Evolutionary conservation across 2,888 invertebrate genomes (phyloP).

Genomic region (Sphaerophoria taeniata): DNA sequence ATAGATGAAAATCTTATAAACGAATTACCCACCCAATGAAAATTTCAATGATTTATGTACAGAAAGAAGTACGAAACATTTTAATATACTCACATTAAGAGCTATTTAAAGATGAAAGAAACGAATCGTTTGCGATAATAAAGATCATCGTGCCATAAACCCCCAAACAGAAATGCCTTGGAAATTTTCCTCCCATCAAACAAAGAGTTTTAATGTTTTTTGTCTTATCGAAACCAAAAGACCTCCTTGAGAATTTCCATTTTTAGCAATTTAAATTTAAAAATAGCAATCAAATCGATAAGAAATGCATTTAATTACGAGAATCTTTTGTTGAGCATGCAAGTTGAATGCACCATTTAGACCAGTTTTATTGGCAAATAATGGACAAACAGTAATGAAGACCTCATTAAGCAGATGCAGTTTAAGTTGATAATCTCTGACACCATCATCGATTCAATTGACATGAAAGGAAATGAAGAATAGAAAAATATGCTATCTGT

Average conservation of each 20-base stretch:
- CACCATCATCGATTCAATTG: conserved; percentile 22
- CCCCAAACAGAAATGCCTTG: neutral
- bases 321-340: neutral
- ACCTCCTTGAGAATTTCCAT: conserved; percentile 26
- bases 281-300: conserved; percentile 25
- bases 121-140: no score
- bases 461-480: conserved; percentile 9
- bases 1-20: no score
- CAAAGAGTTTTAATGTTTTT: neutral
- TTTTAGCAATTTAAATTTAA: conserved; percentile 16
- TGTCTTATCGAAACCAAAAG: conserved; percentile 5
- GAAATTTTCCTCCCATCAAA: neutral
- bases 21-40: no score
- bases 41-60: no score
- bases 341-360: conserved; percentile 46
- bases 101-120: no score
- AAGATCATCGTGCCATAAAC: no score
- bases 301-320: neutral
- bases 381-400: conserved; percentile 5
- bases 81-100: no score
- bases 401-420: conserved; percentile 1
- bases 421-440: conserved; percentile 51
- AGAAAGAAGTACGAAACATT: no score
- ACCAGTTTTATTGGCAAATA: neutral
- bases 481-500: neutral